phyloP scores from a whole-genome alignment of 2,797 vertebrate species.

The Catharus ustulatus region DNA sequence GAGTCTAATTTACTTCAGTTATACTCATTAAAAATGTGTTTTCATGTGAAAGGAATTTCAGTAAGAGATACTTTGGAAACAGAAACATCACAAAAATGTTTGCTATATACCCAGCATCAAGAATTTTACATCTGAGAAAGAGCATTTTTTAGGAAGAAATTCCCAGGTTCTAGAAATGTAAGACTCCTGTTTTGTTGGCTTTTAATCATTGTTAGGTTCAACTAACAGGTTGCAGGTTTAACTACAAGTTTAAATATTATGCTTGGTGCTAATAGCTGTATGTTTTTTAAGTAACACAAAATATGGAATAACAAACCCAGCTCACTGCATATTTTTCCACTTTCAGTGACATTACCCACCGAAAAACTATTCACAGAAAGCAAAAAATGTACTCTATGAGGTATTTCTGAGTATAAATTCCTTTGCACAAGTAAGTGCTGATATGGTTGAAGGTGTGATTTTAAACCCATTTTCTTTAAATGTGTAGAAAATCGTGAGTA shows the following conservation, averaged over 20 bases:
- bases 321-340: not conserved
- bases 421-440: not conserved
- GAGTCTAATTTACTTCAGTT: conserved; percentile 60
- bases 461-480: conserved; percentile 5
- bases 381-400: not conserved
- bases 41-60: conserved; percentile 43
- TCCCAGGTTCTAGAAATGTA: not conserved
- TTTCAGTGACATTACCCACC: not conserved
- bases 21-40: conserved; percentile 49
- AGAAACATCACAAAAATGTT: conserved; percentile 24
- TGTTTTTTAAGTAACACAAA: not conserved
- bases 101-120: not conserved
- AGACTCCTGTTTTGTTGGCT: not conserved
- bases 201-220: not conserved
- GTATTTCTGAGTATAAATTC: not conserved
- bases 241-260: not conserved
- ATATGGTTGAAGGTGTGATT: not conserved
- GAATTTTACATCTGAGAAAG: conserved; percentile 1
- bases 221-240: not conserved
- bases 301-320: not conserved
- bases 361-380: not conserved
- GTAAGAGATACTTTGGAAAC: conserved; percentile 29
- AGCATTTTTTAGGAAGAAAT: not conserved
- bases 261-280: not conserved
- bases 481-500: not conserved